Evolutionary conservation across 2,888 invertebrate species (phyloP), one percentile per base, ranked within the genome.

Genomic region (Notodonta dromedarius): DNA sequence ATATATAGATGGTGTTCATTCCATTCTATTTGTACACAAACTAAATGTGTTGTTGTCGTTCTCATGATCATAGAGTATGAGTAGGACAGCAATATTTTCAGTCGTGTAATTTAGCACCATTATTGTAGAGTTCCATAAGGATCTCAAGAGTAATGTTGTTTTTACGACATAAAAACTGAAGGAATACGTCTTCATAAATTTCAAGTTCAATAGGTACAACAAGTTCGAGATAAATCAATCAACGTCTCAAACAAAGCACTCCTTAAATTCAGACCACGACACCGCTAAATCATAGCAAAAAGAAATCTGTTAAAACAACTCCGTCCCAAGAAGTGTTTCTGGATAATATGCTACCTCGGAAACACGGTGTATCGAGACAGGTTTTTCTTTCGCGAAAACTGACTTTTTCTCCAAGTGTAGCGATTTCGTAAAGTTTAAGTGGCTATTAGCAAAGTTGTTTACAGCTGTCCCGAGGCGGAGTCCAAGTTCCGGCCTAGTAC

Each of bases 371-470:
- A 56, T 62, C 61, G 67, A 62, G 64, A 61, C 62, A 69, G 6
- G 5, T 35, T 35, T 9, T 70, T 74, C 77, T 81, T 78, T 77
- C 72, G 63, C 62, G 60, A 69, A 73, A 71, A 67, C 71, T 71
- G 74, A 78, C 74, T 54, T 79, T 80, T 73, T 61, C 62, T 70
- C 65, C 71, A 78, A 84, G 80, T 83, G 84, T 82, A 84, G 83
- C 81, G 81, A 84, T 85, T 87, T 77, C 76, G 78, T 74, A 76
- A 88, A 87, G 82, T 88, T 88, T 85, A 89, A 89, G 86, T 87
- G 84, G 86, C 88, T 83, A 89, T 90, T 89, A 88, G 82, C 75
- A 58, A 86, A 89, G 86, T 88, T 89, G 88, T 88, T 88, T 86
- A 86, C 86, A 83, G 83, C 85, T 83, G 83, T 83, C 87, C 84